Percentiles rank a stretch among this genome's conserved stretches.
These are phyloP conservation scores for Gavia stellata DNA, from an alignment of 2,113 vertebrate genomes.

Conservation along the genomic window DNA sequence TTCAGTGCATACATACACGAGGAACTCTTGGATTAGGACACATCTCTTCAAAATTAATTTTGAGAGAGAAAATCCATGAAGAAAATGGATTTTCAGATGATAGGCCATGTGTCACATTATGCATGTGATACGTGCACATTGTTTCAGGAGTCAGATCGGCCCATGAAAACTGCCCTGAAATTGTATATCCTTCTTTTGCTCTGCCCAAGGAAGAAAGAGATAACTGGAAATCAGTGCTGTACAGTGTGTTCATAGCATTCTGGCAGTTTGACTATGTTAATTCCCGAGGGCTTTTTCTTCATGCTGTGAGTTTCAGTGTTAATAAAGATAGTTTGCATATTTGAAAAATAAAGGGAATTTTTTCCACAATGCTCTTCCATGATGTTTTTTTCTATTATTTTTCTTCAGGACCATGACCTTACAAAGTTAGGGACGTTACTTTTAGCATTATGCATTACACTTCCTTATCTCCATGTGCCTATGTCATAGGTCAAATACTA, in stretches of 20 bases:
- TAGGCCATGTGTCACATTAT: background rate
- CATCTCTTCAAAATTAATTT: background rate
- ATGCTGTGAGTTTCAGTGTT: slow-evolving; percentile 7
- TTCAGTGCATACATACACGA: background rate
- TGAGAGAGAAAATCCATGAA: background rate
- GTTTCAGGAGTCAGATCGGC: background rate
- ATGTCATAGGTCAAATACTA: background rate
- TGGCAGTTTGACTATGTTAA: background rate
- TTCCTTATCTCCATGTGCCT: background rate
- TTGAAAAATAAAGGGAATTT: slow-evolving; percentile 60
- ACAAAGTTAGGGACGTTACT: background rate
- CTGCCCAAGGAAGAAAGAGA: background rate
- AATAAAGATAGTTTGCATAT: slow-evolving; percentile 9
- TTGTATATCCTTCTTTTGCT: background rate
- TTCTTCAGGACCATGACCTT: background rate
- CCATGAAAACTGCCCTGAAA: background rate
- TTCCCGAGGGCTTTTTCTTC: background rate
- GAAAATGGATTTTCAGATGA: background rate
- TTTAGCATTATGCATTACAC: background rate
- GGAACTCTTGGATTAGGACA: background rate
- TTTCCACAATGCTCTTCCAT: slow-evolving; percentile 35
- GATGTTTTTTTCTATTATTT: background rate
- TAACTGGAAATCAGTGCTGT: background rate
- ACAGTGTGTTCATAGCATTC: background rate
- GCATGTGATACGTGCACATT: background rate